A percentile compares a stretch with the other conserved stretches of the same genome.
Conservation (phyloP, 2,797 vertebrate species). For the Danio aesculapii region DNA sequence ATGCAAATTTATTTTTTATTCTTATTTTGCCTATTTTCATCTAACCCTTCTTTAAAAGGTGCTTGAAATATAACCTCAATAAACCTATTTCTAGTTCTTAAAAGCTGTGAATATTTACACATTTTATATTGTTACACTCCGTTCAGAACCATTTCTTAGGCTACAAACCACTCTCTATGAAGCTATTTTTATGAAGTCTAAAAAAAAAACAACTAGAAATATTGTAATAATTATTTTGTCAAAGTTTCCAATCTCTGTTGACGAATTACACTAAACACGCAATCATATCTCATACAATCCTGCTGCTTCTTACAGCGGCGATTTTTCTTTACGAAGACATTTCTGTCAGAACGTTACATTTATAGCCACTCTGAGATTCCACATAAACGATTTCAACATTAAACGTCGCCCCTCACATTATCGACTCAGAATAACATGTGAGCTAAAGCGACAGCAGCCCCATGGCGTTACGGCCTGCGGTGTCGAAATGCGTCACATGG, state of each 20-base stretch:
- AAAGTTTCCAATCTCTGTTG: not conserved
- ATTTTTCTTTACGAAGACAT: not conserved
- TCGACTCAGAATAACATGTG: not conserved
- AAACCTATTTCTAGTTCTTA: too few relatives aligned
- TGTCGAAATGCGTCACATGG: not conserved
- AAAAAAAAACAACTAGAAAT: not conserved
- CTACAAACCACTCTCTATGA: not conserved
- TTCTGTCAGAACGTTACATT: constrained; percentile 21
- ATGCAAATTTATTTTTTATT: too few relatives aligned
- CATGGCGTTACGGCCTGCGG: not conserved
- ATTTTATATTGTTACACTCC: not conserved
- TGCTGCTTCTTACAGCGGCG: not conserved
- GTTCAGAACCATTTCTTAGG: not conserved
- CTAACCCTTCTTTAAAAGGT: too few relatives aligned
- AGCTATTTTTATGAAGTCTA: not conserved
- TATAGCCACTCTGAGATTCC: not conserved
- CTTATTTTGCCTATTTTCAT: too few relatives aligned
- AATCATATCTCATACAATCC: not conserved
- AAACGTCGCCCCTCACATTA: constrained; percentile 6
- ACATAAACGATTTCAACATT: not conserved
- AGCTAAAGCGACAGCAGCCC: constrained; percentile 12
- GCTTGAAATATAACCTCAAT: too few relatives aligned
- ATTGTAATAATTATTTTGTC: not conserved
- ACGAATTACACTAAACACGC: not conserved
- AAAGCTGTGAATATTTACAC: too few relatives aligned